These are phyloP conservation scores for Cerastis leucographa DNA, from an alignment of 2,888 invertebrate genomes.

Conservation along the genomic window DNA sequence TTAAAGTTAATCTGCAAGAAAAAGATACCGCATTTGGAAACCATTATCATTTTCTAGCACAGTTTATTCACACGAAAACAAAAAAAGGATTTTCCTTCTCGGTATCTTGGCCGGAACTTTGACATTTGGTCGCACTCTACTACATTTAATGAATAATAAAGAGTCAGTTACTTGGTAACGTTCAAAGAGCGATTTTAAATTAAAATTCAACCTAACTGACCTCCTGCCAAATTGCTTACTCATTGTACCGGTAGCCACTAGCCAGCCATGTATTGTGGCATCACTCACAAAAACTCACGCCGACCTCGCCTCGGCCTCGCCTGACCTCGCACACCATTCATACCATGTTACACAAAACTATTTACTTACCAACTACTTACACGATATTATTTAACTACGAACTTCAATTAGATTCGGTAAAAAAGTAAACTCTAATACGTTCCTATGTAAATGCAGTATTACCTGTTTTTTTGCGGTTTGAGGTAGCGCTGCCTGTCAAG, in stretches of 20 bases:
- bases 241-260: conserved; percentile 18
- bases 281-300: conserved; percentile 26
- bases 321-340: conserved; percentile 39
- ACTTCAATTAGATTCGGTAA: conserved; percentile 32
- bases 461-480: conserved; percentile 7
- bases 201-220: conserved; percentile 6
- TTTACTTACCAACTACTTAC: conserved; percentile 40
- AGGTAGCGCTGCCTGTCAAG: conserved; percentile 17
- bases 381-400: conserved; percentile 17
- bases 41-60: neutral
- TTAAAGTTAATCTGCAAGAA: neutral
- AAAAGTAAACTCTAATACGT: conserved; percentile 32
- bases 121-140: neutral
- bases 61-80: neutral
- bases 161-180: neutral
- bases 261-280: conserved; percentile 9
- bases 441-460: conserved; percentile 11
- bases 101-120: neutral
- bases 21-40: neutral
- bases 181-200: neutral
- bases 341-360: conserved; percentile 37
- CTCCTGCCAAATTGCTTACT: conserved; percentile 5
- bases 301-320: conserved; percentile 44
- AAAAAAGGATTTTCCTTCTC: too few relatives aligned
- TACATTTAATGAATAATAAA: neutral